phyloP scores from a whole-genome alignment of 2,888 invertebrate species.

The Chelonus formosanus region DNA sequence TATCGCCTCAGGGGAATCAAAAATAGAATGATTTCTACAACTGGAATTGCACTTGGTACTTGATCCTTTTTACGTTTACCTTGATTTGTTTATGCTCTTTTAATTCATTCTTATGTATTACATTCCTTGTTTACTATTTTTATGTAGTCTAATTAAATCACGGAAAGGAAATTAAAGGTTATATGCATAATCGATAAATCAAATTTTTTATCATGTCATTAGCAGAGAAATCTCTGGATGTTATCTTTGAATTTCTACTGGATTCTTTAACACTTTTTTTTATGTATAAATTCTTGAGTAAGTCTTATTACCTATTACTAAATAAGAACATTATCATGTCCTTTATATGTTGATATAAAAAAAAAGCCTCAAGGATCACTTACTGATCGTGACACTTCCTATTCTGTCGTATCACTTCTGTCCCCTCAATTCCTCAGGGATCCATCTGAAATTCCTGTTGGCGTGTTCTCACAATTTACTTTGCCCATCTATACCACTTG shows the following conservation, averaged over 20 bases:
- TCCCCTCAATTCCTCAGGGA: slow-evolving; percentile 50
- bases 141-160: too few relatives aligned
- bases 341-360: too few relatives aligned
- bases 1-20: slow-evolving; percentile 36
- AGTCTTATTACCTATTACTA: too few relatives aligned
- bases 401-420: slow-evolving; percentile 38
- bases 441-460: slow-evolving; percentile 18
- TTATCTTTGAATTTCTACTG: too few relatives aligned
- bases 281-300: too few relatives aligned
- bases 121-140: too few relatives aligned
- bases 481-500: slow-evolving; percentile 21
- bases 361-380: slow-evolving; percentile 23
- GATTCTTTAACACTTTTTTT: too few relatives aligned
- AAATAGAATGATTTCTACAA: slow-evolving; percentile 44
- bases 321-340: too few relatives aligned
- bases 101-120: slow-evolving; percentile 1
- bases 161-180: too few relatives aligned
- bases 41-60: slow-evolving; percentile 27
- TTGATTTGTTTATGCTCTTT: neutral
- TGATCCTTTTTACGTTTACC: slow-evolving; percentile 10
- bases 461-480: slow-evolving; percentile 1
- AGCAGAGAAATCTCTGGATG: too few relatives aligned
- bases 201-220: too few relatives aligned
- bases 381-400: slow-evolving; percentile 55
- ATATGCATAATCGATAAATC: too few relatives aligned